A percentile compares a stretch with the other conserved stretches of the same genome.
Conservation (phyloP, 2,888 invertebrate species). For the Dicyrtoma fusca region DNA sequence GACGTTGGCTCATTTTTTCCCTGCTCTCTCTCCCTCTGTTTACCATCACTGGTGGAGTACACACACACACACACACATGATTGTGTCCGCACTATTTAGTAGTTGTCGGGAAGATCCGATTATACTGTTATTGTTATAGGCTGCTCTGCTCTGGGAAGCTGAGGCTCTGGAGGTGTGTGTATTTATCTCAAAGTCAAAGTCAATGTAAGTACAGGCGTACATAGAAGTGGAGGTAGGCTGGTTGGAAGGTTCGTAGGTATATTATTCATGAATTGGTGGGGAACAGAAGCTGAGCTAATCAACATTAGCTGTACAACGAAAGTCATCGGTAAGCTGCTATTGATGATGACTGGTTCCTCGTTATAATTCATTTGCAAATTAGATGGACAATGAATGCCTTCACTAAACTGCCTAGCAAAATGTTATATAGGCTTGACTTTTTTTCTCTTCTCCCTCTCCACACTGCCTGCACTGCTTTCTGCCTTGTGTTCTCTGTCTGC, state of each 20-base stretch:
- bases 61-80: too few species aligned
- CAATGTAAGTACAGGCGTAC: neutral
- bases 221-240: neutral
- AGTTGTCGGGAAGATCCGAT: too few species aligned
- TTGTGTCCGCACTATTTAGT: too few species aligned
- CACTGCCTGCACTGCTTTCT: neutral
- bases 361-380: conserved; percentile 32
- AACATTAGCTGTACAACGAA: conserved; percentile 22
- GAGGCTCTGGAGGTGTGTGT: neutral
- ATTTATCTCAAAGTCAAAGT: neutral
- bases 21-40: conserved; percentile 10
- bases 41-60: too few species aligned
- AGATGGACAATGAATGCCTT: conserved; percentile 1
- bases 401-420: too few species aligned
- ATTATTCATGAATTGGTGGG: conserved; percentile 22
- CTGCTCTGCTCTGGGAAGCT: too few species aligned
- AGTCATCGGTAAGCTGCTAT: conserved; percentile 34
- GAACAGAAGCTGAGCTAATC: conserved; percentile 20
- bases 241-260: neutral
- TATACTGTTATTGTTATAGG: too few species aligned
- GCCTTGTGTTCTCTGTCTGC: neutral
- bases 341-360: conserved; percentile 33
- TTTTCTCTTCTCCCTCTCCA: conserved; percentile 1
- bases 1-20: conserved; percentile 13
- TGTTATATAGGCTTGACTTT: neutral